These are phyloP conservation scores for Ramphastos sulfuratus DNA, from an alignment of 2,113 vertebrate genomes.

Conservation along the genomic window DNA sequence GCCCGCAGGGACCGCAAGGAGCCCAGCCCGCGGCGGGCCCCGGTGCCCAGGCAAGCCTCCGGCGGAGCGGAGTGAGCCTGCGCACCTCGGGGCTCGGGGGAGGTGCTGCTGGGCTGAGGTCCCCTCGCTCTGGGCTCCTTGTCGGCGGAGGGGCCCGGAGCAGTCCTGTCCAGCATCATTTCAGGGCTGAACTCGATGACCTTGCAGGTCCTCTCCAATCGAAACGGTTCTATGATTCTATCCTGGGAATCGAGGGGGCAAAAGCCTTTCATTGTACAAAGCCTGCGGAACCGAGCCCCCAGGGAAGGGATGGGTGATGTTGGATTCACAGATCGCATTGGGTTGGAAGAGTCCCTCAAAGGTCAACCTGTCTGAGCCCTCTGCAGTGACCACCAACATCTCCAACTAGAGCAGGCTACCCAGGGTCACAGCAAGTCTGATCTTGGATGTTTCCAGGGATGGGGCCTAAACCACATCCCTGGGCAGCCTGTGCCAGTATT, in stretches of 20 bases:
- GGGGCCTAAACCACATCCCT: too few species aligned
- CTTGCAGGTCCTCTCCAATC: neutral
- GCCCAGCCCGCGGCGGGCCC: neutral
- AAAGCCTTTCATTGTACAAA: neutral
- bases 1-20: neutral
- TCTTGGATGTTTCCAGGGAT: too few species aligned
- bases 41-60: neutral
- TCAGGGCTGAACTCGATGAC: neutral
- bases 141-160: neutral
- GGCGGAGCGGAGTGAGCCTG: neutral
- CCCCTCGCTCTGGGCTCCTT: neutral
- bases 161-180: neutral
- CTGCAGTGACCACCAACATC: too few species aligned
- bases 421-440: too few species aligned
- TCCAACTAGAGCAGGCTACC: too few species aligned
- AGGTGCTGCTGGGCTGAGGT: neutral
- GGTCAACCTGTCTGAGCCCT: too few species aligned
- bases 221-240: neutral
- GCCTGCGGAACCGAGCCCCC: rapidly evolving
- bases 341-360: too few species aligned
- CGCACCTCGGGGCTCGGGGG: too few species aligned
- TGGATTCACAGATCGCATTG: too few species aligned
- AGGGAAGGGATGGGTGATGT: rapidly evolving
- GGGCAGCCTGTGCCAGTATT: too few species aligned
- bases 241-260: rapidly evolving